Conservation (phyloP, 2,113 vertebrate species). For the Symphodus melops region DNA sequence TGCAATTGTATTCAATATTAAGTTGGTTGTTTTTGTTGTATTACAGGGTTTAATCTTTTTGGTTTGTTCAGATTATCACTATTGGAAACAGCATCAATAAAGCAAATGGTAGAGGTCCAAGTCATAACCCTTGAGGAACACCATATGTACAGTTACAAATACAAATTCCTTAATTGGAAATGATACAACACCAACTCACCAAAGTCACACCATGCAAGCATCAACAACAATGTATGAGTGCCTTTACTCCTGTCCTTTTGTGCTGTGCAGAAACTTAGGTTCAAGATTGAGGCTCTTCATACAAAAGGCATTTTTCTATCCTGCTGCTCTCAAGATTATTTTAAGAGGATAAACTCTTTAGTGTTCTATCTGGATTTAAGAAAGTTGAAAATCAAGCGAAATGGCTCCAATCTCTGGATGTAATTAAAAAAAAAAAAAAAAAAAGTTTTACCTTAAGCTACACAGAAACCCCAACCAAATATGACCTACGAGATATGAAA, state of each 20-base stretch:
- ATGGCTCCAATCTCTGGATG: neutral
- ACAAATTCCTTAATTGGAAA: too few relatives aligned
- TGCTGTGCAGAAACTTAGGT: neutral
- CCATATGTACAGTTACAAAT: neutral
- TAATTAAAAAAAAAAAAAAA: neutral
- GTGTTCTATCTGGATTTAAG: neutral
- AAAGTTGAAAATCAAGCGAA: neutral
- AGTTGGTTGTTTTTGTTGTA: too few relatives aligned
- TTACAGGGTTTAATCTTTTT: too few relatives aligned
- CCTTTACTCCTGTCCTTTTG: neutral
- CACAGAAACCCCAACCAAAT: neutral
- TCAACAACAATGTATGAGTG: neutral
- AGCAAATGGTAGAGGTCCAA: neutral
- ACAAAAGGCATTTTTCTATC: constrained; percentile 3
- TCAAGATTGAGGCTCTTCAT: neutral
- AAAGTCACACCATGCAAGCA: too few relatives aligned
- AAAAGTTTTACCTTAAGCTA: neutral
- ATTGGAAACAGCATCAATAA: too few relatives aligned
- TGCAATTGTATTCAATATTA: too few relatives aligned
- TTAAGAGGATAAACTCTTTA: constrained; percentile 9
- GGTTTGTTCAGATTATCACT: too few relatives aligned
- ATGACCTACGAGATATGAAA: neutral
- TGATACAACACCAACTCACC: too few relatives aligned
- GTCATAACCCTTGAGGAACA: neutral
- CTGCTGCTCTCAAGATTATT: constrained; percentile 7